Evolutionary conservation across 2,113 vertebrate species (phyloP), one percentile per base, ranked within the genome.

Genomic region (Lanius collurio): DNA sequence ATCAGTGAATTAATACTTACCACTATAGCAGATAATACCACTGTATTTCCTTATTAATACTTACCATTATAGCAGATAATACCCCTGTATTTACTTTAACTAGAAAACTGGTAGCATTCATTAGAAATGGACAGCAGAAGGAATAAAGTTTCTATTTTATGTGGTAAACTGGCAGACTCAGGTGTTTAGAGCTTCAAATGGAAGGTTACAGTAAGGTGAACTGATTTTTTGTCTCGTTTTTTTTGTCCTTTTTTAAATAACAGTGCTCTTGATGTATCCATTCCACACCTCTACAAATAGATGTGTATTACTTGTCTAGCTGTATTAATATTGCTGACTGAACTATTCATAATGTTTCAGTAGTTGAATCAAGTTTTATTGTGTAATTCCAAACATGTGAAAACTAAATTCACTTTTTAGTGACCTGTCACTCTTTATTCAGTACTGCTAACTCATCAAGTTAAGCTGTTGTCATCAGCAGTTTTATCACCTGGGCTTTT

Each of bases 331-430:
- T 35, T 86, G n/a, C 41, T 73, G 42, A 21, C 57, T 90, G 41
- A 96, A 92, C 74, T 93, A 31, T 42, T 90, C 18, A 46, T 78
- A 53, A 67, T 10, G 15, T 18, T 56, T n/a, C 60, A 64, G 22
- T 79, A 80, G 33, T 33, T 94, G 53, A 92, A 93, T 93, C 33
- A 77, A 95, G 8, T 90, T 93, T 92, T 76, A 79, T 73, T 91
- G 39, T 33, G 27, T 78, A 83, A 89, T 96, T 97, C 41, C 23
- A 88, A 79, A 82, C 5, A 62, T 7, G 8, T 35, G 74, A 92
- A 97, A 87, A n/a, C 23, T 30, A 42, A 95, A 91, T 81, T 90
- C 15, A 82, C 21, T 87, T 92, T 93, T 53, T 93, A 91, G 65
- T 69, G 79, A 55, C 78, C 57, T 93, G 18, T 7, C 35, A 88